These are phyloP conservation scores for Pycnonotus jocosus DNA, from an alignment of 2,113 vertebrate genomes.

Conservation along the genomic window DNA sequence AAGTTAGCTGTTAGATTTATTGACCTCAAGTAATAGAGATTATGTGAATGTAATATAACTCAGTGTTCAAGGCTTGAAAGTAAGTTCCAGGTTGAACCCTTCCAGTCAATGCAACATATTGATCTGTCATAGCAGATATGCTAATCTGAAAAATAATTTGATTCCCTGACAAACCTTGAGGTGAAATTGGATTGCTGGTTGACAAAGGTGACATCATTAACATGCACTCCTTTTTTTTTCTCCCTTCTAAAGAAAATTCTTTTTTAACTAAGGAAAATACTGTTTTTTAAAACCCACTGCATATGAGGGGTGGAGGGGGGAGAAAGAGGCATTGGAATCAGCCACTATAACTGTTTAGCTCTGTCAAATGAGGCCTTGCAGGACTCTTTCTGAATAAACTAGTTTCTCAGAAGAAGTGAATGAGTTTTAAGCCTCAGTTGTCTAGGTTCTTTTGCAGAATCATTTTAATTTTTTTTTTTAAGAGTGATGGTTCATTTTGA, in stretches of 20 bases:
- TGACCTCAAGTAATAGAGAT: not conserved
- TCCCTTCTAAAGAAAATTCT: not conserved
- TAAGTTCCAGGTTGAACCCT: not conserved
- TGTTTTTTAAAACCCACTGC: not conserved
- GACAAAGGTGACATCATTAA: not conserved
- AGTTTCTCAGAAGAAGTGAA: not conserved
- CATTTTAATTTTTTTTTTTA: not conserved
- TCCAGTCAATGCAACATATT: slow-evolving; percentile 24
- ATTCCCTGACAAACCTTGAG: slow-evolving; percentile 2
- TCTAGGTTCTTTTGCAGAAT: not conserved
- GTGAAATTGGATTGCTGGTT: slow-evolving; percentile 25
- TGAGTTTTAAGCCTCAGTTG: not conserved
- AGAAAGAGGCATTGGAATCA: not conserved
- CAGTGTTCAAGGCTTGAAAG: not conserved
- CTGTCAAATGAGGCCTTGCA: not conserved
- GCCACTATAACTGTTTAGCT: not conserved
- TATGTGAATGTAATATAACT: not conserved
- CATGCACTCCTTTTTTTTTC: not conserved
- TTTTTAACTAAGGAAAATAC: not conserved
- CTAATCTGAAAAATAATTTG: not conserved
- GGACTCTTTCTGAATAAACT: not conserved
- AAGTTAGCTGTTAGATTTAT: not conserved
- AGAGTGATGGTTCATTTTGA: not conserved
- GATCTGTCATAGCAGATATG: slow-evolving; percentile 21
- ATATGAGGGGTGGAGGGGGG: not conserved